These are phyloP conservation scores for Albula glossodonta DNA, from an alignment of 2,113 vertebrate species.

Conservation along the genomic window DNA sequence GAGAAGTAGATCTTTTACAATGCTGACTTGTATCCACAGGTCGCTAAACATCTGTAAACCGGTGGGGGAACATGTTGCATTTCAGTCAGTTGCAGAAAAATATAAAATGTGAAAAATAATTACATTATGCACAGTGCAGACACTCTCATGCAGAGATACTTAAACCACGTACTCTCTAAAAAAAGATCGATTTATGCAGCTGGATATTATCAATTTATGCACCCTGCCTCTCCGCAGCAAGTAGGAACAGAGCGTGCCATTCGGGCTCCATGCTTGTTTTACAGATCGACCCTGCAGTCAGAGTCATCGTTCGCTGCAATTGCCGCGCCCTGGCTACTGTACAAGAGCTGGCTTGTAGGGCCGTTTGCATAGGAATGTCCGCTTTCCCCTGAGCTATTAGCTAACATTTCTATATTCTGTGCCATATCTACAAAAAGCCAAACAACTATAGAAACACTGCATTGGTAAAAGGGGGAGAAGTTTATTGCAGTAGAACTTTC, in stretches of 20 bases:
- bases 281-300: neutral
- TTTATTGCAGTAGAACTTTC: neutral
- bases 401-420: neutral
- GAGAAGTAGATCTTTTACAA: neutral
- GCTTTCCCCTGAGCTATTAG: neutral
- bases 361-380: slow-evolving; percentile 6
- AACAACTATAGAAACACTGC: neutral
- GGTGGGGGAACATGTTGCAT: neutral
- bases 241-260: neutral
- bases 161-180: no score
- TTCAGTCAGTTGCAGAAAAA: neutral
- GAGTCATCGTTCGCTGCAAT: neutral
- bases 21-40: neutral
- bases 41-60: neutral
- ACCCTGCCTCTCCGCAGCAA: neutral
- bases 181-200: no score
- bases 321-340: neutral
- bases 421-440: neutral
- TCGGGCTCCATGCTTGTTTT: neutral
- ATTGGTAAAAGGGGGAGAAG: neutral
- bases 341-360: slow-evolving; percentile 11
- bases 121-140: neutral
- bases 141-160: no score
- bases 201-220: neutral
- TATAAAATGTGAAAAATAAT: neutral